These are phyloP conservation scores for Astropecten irregularis DNA, from an alignment of 53 echinoderm and acorn worm genomes.

Conservation along the genomic window DNA sequence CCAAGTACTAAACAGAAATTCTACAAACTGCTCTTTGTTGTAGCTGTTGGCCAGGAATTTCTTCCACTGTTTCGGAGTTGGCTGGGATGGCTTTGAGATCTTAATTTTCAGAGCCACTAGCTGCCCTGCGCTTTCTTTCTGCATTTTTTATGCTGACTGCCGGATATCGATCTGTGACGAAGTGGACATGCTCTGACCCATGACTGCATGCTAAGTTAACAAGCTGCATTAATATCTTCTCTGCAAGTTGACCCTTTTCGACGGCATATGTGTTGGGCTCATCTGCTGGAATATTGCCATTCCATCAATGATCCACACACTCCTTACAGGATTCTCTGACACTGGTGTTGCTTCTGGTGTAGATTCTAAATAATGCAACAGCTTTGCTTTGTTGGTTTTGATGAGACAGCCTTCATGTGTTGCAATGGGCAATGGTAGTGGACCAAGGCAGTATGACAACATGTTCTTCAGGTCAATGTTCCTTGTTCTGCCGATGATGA, in stretches of 20 bases:
- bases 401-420: constrained; percentile 33
- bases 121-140: constrained; percentile 47
- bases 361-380: constrained; percentile 47
- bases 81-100: neutral
- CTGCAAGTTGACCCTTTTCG: constrained; percentile 15
- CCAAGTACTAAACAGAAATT: constrained; percentile 45
- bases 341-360: neutral
- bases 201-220: neutral
- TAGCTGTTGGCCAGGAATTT: constrained; percentile 43
- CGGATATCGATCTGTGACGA: constrained; percentile 69
- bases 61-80: constrained; percentile 49
- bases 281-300: constrained; percentile 67
- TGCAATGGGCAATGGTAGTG: constrained; percentile 47
- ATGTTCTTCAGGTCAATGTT: constrained; percentile 34
- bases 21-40: constrained; percentile 52
- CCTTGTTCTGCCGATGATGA: constrained; percentile 38
- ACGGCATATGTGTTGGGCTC: neutral
- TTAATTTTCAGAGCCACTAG: neutral
- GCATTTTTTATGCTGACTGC: constrained; percentile 57
- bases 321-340: neutral
- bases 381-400: constrained; percentile 58
- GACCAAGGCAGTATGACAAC: constrained; percentile 54
- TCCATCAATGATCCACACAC: constrained; percentile 65
- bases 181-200: constrained; percentile 31
- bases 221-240: constrained; percentile 11